Evolutionary conservation across 2,113 vertebrate species (phyloP).

Genomic region (mouse (Mus musculus)): DNA sequence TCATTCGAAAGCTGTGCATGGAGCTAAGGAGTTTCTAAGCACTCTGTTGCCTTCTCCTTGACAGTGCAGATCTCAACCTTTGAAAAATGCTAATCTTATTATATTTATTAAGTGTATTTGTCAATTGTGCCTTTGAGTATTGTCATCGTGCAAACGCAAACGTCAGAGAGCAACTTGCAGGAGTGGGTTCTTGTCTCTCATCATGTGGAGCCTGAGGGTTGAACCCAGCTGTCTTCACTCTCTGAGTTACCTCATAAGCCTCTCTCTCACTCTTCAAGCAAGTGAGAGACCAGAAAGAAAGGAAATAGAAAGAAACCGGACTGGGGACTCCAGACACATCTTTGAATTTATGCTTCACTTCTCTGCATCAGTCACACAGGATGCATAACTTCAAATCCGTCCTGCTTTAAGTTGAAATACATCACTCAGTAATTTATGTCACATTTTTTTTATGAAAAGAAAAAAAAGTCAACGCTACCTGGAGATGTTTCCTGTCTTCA

Average conservation of each 20-base stretch:
- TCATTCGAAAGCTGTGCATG: background rate
- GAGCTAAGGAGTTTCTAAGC: no score
- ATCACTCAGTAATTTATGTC: background rate
- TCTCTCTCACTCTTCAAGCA: background rate
- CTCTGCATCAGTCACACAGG: background rate
- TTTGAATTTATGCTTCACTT: background rate
- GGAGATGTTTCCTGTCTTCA: background rate
- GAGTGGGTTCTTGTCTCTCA: background rate
- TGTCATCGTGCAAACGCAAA: background rate
- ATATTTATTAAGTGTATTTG: no score
- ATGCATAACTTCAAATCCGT: background rate
- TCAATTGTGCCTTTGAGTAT: no score
- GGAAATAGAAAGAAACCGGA: background rate
- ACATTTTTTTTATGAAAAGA: background rate
- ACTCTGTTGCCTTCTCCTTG: background rate
- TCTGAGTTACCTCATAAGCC: background rate
- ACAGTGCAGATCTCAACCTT: background rate
- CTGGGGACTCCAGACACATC: background rate
- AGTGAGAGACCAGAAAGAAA: background rate
- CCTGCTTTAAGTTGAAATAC: background rate
- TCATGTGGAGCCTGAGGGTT: background rate
- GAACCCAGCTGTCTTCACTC: no score
- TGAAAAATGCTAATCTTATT: background rate
- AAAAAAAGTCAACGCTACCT: background rate
- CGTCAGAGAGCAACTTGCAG: background rate